Evolutionary conservation across 2,113 vertebrate genomes (phyloP).

Genomic region (Gobiocypris rarus): DNA sequence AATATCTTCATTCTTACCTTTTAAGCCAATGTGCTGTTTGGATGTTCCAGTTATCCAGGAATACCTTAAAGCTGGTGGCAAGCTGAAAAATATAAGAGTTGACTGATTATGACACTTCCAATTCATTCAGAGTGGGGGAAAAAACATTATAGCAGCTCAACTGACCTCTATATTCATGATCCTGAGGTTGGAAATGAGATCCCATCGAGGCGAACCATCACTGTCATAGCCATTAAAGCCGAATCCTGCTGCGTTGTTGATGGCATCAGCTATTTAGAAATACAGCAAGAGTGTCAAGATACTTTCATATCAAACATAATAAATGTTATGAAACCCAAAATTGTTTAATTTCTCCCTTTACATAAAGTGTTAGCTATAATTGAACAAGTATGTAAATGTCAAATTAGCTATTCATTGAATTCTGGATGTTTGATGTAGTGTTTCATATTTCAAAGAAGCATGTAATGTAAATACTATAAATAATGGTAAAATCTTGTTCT

Average conservation of each 20-base stretch:
- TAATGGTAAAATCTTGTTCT: neutral
- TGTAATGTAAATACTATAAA: neutral
- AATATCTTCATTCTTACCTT: slow-evolving; percentile 74
- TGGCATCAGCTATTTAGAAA: slow-evolving; percentile 85
- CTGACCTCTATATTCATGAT: slow-evolving; percentile 91
- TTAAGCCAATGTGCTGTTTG: slow-evolving; percentile 96
- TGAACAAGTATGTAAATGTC: neutral
- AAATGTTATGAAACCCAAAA: neutral
- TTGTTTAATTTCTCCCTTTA: neutral
- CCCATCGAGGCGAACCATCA: slow-evolving; percentile 85
- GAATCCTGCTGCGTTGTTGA: slow-evolving; percentile 95
- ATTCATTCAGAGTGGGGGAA: neutral
- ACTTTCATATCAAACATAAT: slow-evolving; percentile 25
- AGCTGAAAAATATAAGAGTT: slow-evolving; percentile 75
- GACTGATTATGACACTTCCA: neutral
- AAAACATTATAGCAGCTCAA: neutral
- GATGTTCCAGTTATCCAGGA: slow-evolving; percentile 97
- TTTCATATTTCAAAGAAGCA: neutral
- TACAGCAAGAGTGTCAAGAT: slow-evolving; percentile 17
- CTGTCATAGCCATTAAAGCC: slow-evolving; percentile 89
- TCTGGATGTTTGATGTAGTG: neutral
- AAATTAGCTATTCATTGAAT: neutral
- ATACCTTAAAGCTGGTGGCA: slow-evolving; percentile 96
- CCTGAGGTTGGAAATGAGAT: slow-evolving; percentile 91
- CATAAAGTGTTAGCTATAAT: neutral